phyloP scores from a whole-genome alignment of 2,797 vertebrate genomes.

The Macropus fuliginosus region DNA sequence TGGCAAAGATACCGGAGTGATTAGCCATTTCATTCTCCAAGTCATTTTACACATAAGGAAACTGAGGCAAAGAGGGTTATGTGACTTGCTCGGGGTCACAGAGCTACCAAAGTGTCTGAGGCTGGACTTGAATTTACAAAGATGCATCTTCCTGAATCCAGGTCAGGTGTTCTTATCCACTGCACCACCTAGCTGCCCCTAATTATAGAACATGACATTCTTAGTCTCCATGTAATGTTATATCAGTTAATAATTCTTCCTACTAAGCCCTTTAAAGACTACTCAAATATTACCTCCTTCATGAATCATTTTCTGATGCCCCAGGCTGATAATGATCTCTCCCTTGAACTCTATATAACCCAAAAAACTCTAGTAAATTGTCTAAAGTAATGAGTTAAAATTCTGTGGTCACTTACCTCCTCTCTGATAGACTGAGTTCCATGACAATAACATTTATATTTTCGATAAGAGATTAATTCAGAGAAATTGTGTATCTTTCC shows the following conservation, averaged over 20 bases:
- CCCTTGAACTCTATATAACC: background rate
- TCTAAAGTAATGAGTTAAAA: background rate
- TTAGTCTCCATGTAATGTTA: background rate
- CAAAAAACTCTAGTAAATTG: background rate
- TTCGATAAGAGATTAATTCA: background rate
- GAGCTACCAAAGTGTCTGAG: background rate
- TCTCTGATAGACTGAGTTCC: background rate
- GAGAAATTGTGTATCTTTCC: background rate
- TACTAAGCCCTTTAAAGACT: background rate
- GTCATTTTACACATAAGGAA: background rate
- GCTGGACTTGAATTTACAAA: background rate
- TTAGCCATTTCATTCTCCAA: background rate
- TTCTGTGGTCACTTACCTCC: background rate
- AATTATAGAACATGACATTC: background rate
- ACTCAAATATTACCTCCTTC: background rate
- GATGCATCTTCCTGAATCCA: background rate
- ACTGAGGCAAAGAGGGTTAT: background rate
- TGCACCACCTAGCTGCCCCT: background rate
- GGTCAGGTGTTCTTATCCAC: background rate
- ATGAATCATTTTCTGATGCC: background rate
- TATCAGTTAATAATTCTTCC: background rate
- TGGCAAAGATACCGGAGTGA: too few relatives aligned
- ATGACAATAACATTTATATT: background rate
- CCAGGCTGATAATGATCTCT: background rate
- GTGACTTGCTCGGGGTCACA: background rate